Evolutionary conservation across 2,113 vertebrate genomes (phyloP), one percentile per base, ranked within the genome.

Genomic region (Rhea americana): DNA sequence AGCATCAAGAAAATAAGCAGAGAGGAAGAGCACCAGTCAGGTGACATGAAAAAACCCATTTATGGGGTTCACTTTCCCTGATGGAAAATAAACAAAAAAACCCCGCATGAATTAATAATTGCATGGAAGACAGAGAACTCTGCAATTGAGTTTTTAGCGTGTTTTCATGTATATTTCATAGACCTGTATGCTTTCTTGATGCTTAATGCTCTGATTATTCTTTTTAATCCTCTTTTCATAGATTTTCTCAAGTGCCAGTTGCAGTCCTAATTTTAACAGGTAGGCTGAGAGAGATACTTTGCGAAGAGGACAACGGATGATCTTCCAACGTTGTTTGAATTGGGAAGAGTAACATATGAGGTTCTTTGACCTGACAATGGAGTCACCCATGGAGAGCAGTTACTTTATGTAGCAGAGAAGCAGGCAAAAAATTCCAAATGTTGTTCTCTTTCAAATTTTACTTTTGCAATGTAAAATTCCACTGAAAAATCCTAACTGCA

Each of bases 101-200:
- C 41, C 41, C 41, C 13, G 13, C 30, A 58, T 9, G 79, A 95
- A 94, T 95, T 65, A 90, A 90, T 21, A 86, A 88, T 6, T 0
- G 17, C 47, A 17, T 73, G 43, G 79, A 79, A 93, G 85, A 66
- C 53, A 90, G 88, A 61, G 84, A 77, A 93, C 25, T 85, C 89
- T 70, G 56, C 79, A 50, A 62, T 62, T 59, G 89, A 94, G 87
- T 67, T 78, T 89, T 78, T 65, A 62, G 66, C 14, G 19, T 86
- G 87, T 92, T 90, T 94, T 94, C 87, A 96, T 94, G 70, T 51
- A 91, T 96, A 88, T 95, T 97, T 95, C 91, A 96, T 95, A 35
- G 66, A 48, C 35, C 83, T 91, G 82, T 95, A 94, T 94, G 87
- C 91, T 85, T 94, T 93, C 37, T 85, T 92, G 88, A 94, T 86